A percentile compares a stretch with the other conserved stretches of the same genome.
These are phyloP conservation scores for Rutpela maculata DNA, from an alignment of 2,888 invertebrate genomes.

Conservation along the genomic window DNA sequence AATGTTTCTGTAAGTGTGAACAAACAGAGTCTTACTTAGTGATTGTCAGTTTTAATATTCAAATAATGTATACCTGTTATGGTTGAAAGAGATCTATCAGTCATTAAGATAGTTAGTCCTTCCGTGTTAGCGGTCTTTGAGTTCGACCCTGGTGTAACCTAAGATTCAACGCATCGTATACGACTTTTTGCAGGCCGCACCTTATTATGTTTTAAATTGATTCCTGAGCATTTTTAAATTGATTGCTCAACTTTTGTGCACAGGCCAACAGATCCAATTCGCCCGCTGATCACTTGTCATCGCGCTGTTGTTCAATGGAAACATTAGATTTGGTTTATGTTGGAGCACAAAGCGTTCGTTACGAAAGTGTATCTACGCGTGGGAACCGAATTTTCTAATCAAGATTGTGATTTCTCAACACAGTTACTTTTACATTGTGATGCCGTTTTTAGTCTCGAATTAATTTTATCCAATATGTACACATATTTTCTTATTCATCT, in stretches of 20 bases:
- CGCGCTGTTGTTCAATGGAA: slow-evolving; percentile 27
- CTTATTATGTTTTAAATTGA: slow-evolving; percentile 38
- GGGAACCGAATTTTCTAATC: slow-evolving; percentile 36
- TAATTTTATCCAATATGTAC: slow-evolving; percentile 6
- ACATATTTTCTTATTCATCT: neutral
- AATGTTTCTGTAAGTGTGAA: no score
- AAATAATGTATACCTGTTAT: no score
- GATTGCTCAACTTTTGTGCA: slow-evolving; percentile 18
- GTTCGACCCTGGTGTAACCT: neutral
- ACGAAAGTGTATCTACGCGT: slow-evolving; percentile 30
- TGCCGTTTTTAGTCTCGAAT: neutral
- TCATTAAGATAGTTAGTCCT: no score
- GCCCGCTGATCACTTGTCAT: slow-evolving; percentile 26
- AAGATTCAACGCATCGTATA: neutral
- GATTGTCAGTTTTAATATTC: no score
- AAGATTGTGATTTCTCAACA: slow-evolving; percentile 7
- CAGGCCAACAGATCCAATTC: neutral
- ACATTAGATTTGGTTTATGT: slow-evolving; percentile 17
- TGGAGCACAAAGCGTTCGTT: slow-evolving; percentile 14
- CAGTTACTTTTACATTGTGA: slow-evolving; percentile 13
- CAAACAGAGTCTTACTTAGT: no score
- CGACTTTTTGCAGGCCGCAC: slow-evolving; percentile 16
- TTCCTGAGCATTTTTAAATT: slow-evolving; percentile 22
- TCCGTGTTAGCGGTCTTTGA: no score
- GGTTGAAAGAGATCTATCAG: no score